Evolutionary conservation across 2,888 invertebrate genomes (phyloP).

Genomic region (Athrips mouffetella): DNA sequence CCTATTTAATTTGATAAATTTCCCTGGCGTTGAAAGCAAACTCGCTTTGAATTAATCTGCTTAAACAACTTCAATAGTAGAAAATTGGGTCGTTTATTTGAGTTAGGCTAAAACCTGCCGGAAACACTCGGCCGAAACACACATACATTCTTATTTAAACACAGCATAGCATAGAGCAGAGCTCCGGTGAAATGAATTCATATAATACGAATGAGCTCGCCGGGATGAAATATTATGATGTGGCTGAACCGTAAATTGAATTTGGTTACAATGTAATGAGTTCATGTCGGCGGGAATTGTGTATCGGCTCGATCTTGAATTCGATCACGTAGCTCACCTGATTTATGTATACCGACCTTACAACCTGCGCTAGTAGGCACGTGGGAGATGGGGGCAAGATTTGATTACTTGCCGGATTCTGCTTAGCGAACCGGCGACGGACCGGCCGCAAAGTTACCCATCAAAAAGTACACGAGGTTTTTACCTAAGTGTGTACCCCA

Average conservation of each 20-base stretch:
- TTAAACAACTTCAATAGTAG: background rate
- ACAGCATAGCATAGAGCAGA: slow-evolving; percentile 38
- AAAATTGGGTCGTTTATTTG: slow-evolving; percentile 11
- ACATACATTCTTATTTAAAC: slow-evolving; percentile 47
- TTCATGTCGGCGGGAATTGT: slow-evolving; percentile 61
- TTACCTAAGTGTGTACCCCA: too few relatives aligned
- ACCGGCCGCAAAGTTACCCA: slow-evolving; percentile 41
- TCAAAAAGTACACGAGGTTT: slow-evolving; percentile 25
- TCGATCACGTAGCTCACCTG: slow-evolving; percentile 70
- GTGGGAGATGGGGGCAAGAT: slow-evolving; percentile 45
- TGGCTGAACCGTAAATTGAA: slow-evolving; percentile 67
- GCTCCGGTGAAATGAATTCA: slow-evolving; percentile 41
- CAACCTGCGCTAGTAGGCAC: slow-evolving; percentile 30
- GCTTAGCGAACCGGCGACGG: slow-evolving; percentile 46
- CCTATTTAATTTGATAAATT: background rate
- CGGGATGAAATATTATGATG: slow-evolving; percentile 68
- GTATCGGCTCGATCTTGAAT: slow-evolving; percentile 69
- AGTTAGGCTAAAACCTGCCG: slow-evolving; percentile 24
- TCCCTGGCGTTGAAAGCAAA: background rate
- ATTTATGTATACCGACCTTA: slow-evolving; percentile 70
- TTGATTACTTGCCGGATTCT: slow-evolving; percentile 60
- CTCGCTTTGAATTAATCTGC: background rate
- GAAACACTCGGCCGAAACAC: slow-evolving; percentile 34
- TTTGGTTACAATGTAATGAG: slow-evolving; percentile 74
- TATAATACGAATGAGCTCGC: slow-evolving; percentile 37